phyloP scores from a whole-genome alignment of 2,797 vertebrate genomes.

The Alca torda region DNA sequence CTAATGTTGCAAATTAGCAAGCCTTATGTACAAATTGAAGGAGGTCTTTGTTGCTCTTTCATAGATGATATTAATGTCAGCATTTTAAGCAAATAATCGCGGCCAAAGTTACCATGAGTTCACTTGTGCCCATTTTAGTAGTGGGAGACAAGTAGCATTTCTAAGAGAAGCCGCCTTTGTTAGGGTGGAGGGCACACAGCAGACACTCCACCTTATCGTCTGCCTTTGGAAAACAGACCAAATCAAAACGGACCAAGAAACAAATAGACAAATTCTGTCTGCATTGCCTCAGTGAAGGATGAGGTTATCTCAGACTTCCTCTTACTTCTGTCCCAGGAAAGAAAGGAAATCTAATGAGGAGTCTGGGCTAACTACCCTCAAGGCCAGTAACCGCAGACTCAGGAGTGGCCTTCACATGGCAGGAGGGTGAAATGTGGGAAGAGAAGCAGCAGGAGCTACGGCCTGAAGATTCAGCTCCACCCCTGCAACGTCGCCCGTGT shows the following conservation, averaged over 20 bases:
- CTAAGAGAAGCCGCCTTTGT: not conserved
- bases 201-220: not conserved
- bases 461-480: not conserved
- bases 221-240: not conserved
- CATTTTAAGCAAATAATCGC: conserved; percentile 9
- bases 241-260: not conserved
- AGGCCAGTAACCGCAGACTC: not conserved
- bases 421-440: not conserved
- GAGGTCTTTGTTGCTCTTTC: conserved; percentile 21
- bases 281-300: not conserved
- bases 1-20: conserved; percentile 56
- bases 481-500: not conserved
- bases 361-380: not conserved
- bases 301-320: not conserved
- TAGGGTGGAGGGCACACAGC: not conserved
- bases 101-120: not conserved
- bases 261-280: not conserved
- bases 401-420: not conserved
- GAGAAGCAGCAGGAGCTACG: not conserved
- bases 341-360: not conserved
- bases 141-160: not conserved
- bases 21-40: conserved; percentile 29
- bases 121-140: not conserved
- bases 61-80: not conserved
- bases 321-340: not conserved